Evolutionary conservation across 2,797 vertebrate genomes (phyloP).

Genomic region (Amblyopsis hoosieri): DNA sequence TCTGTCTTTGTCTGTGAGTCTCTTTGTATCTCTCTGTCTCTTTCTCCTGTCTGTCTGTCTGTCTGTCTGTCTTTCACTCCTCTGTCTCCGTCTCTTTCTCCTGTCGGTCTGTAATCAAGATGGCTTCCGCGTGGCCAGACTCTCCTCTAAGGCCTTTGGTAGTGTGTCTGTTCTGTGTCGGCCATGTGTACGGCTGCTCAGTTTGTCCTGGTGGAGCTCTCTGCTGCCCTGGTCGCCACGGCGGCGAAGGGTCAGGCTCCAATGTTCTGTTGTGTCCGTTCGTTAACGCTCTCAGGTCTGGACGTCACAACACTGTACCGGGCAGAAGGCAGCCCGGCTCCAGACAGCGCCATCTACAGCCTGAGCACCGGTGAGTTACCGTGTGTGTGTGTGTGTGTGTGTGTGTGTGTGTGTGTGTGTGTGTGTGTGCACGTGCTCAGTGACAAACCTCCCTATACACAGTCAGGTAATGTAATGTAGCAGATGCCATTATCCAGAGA

Average conservation of each 20-base stretch:
- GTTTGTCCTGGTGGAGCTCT: too few species aligned
- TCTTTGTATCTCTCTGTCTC: slow-evolving; percentile 43
- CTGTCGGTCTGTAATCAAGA: neutral
- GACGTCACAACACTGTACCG: slow-evolving; percentile 72
- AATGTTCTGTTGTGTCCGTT: neutral
- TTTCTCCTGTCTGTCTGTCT: slow-evolving; percentile 22
- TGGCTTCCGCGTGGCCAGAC: neutral
- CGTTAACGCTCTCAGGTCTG: slow-evolving; percentile 63
- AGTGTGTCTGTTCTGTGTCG: neutral
- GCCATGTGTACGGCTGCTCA: too few species aligned
- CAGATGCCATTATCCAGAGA: too few species aligned
- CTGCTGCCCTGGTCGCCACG: too few species aligned
- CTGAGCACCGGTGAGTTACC: slow-evolving; percentile 64
- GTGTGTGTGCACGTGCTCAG: slow-evolving; percentile 17
- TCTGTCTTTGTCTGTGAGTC: slow-evolving; percentile 25
- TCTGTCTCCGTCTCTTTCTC: too few species aligned
- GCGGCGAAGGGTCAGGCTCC: too few species aligned
- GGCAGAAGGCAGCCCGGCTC: slow-evolving; percentile 38
- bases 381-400: slow-evolving; percentile 10
- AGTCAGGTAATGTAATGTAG: too few species aligned
- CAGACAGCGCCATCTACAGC: slow-evolving; percentile 59
- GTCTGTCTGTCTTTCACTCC: neutral
- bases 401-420: slow-evolving; percentile 9
- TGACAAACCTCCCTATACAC: too few species aligned
- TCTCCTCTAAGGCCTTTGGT: neutral